These are phyloP conservation scores for Mormyrops attenuatus DNA, from an alignment of 2,797 vertebrate genomes.

Conservation along the genomic window DNA sequence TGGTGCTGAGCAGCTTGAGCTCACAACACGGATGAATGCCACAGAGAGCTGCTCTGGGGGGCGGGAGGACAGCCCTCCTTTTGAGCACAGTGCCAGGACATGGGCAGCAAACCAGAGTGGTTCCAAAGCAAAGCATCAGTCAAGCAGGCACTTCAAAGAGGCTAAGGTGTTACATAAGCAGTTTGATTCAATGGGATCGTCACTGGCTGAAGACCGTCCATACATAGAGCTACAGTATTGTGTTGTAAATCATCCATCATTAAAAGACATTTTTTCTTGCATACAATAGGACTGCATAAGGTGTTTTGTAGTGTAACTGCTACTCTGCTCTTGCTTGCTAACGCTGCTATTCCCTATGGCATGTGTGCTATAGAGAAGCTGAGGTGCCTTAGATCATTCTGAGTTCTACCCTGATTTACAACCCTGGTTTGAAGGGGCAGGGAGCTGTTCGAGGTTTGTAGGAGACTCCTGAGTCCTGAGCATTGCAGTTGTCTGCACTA, in stretches of 20 bases:
- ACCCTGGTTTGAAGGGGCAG: neutral
- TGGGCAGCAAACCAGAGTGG: neutral
- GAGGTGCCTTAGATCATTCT: neutral
- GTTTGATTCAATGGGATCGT: neutral
- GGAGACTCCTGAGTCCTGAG: neutral
- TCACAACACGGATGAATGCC: neutral
- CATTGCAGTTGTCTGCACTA: neutral
- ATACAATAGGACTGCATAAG: neutral
- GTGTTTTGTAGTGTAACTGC: neutral
- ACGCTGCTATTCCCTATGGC: neutral
- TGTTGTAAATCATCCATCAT: neutral
- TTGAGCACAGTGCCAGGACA: neutral
- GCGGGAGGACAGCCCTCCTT: neutral
- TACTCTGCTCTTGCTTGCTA: neutral
- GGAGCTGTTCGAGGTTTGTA: neutral
- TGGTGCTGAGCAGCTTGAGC: neutral
- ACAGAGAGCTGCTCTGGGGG: neutral
- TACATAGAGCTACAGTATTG: neutral
- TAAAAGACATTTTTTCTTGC: neutral
- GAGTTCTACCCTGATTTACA: neutral
- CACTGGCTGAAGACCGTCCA: neutral
- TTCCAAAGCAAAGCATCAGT: conserved; percentile 1
- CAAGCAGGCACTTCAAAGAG: neutral
- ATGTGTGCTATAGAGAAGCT: neutral
- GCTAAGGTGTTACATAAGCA: neutral